Conservation (phyloP, 1,140 invertebrate species). For the Drosophila virilis region DNA sequence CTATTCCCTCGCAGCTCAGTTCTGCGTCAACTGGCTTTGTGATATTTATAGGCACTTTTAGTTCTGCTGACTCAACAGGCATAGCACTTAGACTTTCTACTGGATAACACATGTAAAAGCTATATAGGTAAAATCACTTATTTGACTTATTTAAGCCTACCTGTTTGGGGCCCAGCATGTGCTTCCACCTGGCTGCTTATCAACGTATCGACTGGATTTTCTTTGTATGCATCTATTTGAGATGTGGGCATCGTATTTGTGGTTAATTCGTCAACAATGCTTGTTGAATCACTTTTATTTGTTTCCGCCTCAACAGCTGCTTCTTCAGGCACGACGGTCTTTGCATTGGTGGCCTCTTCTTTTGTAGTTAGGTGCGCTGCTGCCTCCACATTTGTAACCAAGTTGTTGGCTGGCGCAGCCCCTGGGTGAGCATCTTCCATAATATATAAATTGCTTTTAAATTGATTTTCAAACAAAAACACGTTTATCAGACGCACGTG, state of each 20-base stretch:
- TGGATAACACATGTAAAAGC: too few species aligned
- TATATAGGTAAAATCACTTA: background rate
- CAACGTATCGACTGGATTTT: background rate
- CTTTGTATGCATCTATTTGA: background rate
- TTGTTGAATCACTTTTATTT: conserved; percentile 2
- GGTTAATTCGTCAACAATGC: background rate
- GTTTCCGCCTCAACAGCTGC: background rate
- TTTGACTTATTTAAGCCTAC: background rate
- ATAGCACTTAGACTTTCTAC: too few species aligned
- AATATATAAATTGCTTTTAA: background rate
- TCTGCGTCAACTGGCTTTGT: background rate
- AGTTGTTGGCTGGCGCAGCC: background rate
- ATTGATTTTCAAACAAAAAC: conserved; percentile 1
- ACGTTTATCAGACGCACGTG: conserved; percentile 31
- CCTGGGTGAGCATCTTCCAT: conserved; percentile 28
- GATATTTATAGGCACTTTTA: too few species aligned
- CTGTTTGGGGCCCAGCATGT: background rate
- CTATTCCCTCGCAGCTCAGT: background rate
- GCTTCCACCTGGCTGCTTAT: background rate
- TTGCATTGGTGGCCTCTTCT: background rate
- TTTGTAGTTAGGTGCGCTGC: background rate
- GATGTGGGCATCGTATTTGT: background rate
- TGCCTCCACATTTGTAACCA: background rate
- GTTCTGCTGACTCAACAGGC: background rate
- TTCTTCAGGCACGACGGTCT: background rate